These are phyloP conservation scores for Mythimna vitellina DNA, from an alignment of 2,888 invertebrate species.

Conservation along the genomic window DNA sequence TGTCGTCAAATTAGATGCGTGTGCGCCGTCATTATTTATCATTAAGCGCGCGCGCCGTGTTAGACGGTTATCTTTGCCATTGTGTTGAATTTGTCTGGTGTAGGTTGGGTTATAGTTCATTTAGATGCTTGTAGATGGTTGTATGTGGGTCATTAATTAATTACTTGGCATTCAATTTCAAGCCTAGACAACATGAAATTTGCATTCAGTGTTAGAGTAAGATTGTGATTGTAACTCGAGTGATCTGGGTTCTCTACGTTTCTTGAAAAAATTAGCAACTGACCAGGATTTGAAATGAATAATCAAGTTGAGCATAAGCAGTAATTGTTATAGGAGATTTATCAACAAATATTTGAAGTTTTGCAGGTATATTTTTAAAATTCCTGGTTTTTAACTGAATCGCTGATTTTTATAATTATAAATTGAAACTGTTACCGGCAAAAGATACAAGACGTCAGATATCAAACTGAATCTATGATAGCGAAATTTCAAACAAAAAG, in stretches of 20 bases:
- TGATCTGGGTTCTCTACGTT: too few species aligned
- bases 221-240: too few species aligned
- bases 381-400: too few species aligned
- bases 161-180: not conserved
- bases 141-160: constrained; percentile 4
- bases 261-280: too few species aligned
- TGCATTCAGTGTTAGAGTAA: too few species aligned
- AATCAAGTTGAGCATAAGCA: too few species aligned
- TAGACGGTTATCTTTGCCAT: constrained; percentile 60
- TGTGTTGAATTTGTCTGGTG: constrained; percentile 53
- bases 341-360: too few species aligned
- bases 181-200: not conserved
- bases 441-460: constrained; percentile 2
- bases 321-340: too few species aligned
- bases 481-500: constrained; percentile 53
- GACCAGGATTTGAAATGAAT: too few species aligned
- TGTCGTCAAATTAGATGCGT: constrained; percentile 58
- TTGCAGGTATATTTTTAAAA: too few species aligned
- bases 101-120: constrained; percentile 44
- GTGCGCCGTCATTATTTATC: constrained; percentile 58
- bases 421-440: not conserved
- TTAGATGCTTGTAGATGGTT: constrained; percentile 15
- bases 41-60: constrained; percentile 58
- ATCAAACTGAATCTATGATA: constrained; percentile 17
- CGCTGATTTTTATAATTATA: too few species aligned